Percentiles rank a stretch among this genome's conserved stretches.
These are phyloP conservation scores for Archips xylosteana DNA, from an alignment of 2,888 invertebrate genomes.

Conservation along the genomic window DNA sequence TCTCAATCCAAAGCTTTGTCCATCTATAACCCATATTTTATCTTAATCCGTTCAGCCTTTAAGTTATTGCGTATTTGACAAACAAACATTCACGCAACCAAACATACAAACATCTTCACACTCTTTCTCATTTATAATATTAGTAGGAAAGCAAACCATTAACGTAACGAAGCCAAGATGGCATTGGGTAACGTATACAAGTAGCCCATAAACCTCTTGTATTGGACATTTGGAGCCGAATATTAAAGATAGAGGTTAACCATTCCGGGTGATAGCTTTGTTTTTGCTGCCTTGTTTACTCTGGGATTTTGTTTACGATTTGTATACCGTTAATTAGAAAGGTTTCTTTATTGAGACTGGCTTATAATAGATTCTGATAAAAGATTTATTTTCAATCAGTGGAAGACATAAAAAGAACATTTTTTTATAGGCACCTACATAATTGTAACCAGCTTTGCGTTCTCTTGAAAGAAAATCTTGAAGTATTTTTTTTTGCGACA, in stretches of 20 bases:
- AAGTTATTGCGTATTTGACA: too few relatives aligned
- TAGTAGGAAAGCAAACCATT: neutral
- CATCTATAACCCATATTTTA: too few relatives aligned
- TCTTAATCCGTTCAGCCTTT: too few relatives aligned
- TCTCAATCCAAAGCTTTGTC: too few relatives aligned
- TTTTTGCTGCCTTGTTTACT: conserved; percentile 20
- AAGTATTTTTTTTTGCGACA: too few relatives aligned
- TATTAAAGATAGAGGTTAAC: conserved; percentile 19
- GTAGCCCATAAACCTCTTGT: conserved; percentile 25
- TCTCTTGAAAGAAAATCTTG: too few relatives aligned
- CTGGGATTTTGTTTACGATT: conserved; percentile 2
- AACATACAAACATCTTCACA: too few relatives aligned
- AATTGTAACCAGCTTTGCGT: too few relatives aligned
- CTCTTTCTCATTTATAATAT: too few relatives aligned
- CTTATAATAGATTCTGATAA: neutral
- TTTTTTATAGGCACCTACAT: too few relatives aligned
- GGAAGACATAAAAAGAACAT: too few relatives aligned
- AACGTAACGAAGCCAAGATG: conserved; percentile 17
- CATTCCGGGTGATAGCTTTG: conserved; percentile 14
- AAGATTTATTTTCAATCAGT: neutral
- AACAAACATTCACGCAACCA: too few relatives aligned
- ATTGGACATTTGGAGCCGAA: conserved; percentile 19
- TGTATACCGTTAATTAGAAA: neutral
- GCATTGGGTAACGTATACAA: conserved; percentile 17
- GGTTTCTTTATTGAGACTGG: neutral